Evolutionary conservation across 2,888 invertebrate species (phyloP).

Genomic region (Cistogaster globosa): DNA sequence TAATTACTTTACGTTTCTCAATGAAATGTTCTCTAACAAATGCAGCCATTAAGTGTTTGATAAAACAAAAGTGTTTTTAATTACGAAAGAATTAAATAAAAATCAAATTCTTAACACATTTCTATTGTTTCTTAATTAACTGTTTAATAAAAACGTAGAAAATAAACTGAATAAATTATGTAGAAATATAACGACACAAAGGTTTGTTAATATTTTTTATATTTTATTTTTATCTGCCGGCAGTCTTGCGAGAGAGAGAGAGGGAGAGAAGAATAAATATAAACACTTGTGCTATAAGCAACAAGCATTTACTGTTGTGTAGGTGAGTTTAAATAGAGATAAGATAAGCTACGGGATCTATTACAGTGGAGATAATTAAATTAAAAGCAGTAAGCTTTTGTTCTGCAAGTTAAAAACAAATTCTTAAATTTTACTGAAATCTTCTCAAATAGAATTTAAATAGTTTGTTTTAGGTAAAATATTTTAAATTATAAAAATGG

Average conservation of each 20-base stretch:
- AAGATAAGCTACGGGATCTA: conserved; percentile 50
- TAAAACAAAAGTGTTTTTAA: conserved; percentile 15
- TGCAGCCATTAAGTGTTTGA: conserved; percentile 48
- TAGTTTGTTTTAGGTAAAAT: too few species aligned
- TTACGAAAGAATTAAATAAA: neutral
- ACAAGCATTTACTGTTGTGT: neutral
- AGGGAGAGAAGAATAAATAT: conserved; percentile 31
- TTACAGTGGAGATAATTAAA: neutral
- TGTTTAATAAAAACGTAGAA: conserved; percentile 51
- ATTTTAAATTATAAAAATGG: too few species aligned
- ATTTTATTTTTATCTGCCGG: conserved; percentile 7
- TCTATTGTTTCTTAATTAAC: conserved; percentile 38
- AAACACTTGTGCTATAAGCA: conserved; percentile 1
- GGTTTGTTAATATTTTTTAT: neutral
- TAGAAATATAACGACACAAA: conserved; percentile 41
- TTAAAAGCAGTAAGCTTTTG: too few species aligned
- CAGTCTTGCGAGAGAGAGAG: neutral
- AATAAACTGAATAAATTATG: conserved; percentile 58
- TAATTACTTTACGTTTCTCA: conserved; percentile 66
- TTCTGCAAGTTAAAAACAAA: too few species aligned
- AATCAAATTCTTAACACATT: conserved; percentile 31
- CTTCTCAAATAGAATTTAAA: too few species aligned
- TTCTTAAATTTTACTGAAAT: too few species aligned
- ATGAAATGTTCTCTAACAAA: conserved; percentile 66
- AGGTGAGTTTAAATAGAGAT: conserved; percentile 31